phyloP scores from a whole-genome alignment of 2,797 vertebrate species.

The Sciaenops ocellatus region DNA sequence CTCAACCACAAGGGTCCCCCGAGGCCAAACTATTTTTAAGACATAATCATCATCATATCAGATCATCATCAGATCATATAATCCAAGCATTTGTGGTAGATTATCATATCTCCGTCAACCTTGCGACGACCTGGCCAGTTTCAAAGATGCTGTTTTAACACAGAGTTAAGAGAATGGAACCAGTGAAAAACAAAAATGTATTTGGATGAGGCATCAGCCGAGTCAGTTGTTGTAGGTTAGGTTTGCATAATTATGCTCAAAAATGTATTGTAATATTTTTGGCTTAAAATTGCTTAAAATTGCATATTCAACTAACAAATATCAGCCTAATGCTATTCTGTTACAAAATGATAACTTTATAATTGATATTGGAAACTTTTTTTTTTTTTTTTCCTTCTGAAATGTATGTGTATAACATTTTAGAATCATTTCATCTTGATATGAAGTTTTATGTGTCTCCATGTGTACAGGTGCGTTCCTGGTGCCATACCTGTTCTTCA shows the following conservation, averaged over 20 bases:
- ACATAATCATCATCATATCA: background rate
- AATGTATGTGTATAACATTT: background rate
- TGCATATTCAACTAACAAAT: background rate
- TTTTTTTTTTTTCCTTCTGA: background rate
- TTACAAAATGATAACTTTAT: background rate
- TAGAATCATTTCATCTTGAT: background rate
- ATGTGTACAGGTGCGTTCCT: slow-evolving; percentile 89
- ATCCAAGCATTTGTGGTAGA: background rate
- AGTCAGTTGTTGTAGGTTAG: background rate
- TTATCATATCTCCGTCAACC: background rate
- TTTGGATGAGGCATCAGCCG: background rate
- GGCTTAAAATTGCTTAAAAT: background rate
- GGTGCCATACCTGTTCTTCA: slow-evolving; percentile 93
- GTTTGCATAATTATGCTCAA: background rate
- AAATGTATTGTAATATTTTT: background rate
- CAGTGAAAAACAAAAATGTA: background rate
- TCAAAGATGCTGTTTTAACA: slow-evolving; percentile 12
- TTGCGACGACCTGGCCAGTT: background rate
- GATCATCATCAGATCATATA: background rate
- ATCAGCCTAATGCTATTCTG: background rate
- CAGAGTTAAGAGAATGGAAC: background rate
- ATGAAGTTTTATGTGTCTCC: slow-evolving; percentile 3
- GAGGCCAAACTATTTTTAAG: background rate
- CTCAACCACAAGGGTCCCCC: background rate
- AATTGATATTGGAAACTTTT: background rate